Conservation (phyloP, 2,797 vertebrate species). For the Alfaro cultratus region DNA sequence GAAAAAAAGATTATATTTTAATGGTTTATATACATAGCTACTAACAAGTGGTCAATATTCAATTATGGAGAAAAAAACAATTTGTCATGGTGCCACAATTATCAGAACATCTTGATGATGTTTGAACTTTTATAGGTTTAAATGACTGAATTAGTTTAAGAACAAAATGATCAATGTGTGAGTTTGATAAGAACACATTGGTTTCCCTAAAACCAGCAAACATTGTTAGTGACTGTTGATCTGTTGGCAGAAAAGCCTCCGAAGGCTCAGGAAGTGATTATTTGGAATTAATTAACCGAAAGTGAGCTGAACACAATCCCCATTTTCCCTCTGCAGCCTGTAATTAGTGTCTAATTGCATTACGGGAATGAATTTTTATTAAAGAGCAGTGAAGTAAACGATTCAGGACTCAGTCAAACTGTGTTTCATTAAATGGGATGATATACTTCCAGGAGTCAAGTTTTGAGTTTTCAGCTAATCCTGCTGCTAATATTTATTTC, state of each 20-base stretch:
- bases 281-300: background rate
- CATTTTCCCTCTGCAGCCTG: background rate
- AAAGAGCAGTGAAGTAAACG: slow-evolving; percentile 7
- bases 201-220: background rate
- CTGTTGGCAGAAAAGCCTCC: background rate
- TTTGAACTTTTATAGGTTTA: background rate
- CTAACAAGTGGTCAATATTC: background rate
- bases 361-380: background rate
- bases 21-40: too few relatives aligned
- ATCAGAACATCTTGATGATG: background rate
- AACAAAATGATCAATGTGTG: background rate
- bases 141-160: background rate
- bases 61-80: background rate
- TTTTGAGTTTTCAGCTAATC: background rate
- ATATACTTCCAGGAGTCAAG: background rate
- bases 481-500: background rate
- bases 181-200: background rate
- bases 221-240: background rate
- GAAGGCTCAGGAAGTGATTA: background rate
- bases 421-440: slow-evolving; percentile 1
- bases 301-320: slow-evolving; percentile 6
- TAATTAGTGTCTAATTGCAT: slow-evolving; percentile 22
- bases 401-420: background rate
- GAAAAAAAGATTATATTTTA: background rate
- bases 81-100: background rate